phyloP scores from a whole-genome alignment of 1,140 invertebrate species.

The Catajapyx aquilonaris region DNA sequence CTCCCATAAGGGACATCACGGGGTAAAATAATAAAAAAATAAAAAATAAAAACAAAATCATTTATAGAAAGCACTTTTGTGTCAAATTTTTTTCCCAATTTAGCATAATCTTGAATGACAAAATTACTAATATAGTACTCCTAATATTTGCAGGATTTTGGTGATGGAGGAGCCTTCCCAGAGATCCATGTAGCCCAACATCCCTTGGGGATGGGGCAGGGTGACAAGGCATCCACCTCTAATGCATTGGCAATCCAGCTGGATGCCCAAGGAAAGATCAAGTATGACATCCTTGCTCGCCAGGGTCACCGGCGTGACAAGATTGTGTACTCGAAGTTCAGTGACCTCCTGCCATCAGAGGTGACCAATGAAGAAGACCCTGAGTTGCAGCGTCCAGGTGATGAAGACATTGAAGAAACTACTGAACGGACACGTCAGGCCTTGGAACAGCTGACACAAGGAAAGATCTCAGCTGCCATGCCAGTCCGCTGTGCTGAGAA shows the following conservation, averaged over 20 bases:
- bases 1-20: too few species aligned
- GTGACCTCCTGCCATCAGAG: constrained; percentile 82
- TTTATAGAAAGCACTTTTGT: too few species aligned
- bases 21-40: too few species aligned
- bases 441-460: constrained; percentile 66
- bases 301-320: constrained; percentile 94
- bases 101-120: background rate
- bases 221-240: constrained; percentile 47
- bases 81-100: constrained; percentile 1
- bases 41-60: too few species aligned
- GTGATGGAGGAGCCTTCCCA: constrained; percentile 95
- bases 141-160: constrained; percentile 37
- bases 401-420: constrained; percentile 64
- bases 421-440: constrained; percentile 68
- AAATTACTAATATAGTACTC: constrained; percentile 6
- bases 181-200: constrained; percentile 96
- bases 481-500: constrained; percentile 80
- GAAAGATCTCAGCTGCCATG: constrained; percentile 82
- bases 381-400: constrained; percentile 58
- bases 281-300: constrained; percentile 87
- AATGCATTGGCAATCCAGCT: constrained; percentile 86
- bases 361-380: constrained; percentile 80
- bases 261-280: constrained; percentile 83
- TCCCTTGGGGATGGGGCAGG: constrained; percentile 68
- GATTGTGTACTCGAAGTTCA: constrained; percentile 89